Percentiles rank a stretch among this genome's conserved stretches.
Evolutionary conservation across 2,797 vertebrate species (phyloP).

Genomic region (Orestias chungarensis): DNA sequence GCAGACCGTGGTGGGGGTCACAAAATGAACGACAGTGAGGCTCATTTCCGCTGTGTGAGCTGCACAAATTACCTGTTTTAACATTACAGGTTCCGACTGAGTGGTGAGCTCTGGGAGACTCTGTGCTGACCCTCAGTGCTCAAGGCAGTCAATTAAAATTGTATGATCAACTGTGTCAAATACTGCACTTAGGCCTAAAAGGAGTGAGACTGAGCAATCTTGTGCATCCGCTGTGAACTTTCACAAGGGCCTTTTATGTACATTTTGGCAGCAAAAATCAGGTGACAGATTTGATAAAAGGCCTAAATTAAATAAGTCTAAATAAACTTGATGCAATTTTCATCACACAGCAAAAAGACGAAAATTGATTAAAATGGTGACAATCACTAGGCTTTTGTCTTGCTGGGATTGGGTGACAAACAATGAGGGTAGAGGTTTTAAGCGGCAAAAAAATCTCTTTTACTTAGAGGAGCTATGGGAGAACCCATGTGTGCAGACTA

Average conservation of each 20-base stretch:
- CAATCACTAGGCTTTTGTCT: constrained; percentile 18
- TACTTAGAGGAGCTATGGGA: constrained; percentile 60
- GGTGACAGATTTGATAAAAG: neutral
- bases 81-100: constrained; percentile 21
- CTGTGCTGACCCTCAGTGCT: constrained; percentile 41
- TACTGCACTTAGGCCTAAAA: constrained; percentile 50
- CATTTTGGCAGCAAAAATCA: neutral
- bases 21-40: constrained; percentile 1
- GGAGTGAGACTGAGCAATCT: constrained; percentile 39
- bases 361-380: neutral
- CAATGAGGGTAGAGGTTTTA: constrained; percentile 34
- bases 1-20: neutral
- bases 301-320: neutral
- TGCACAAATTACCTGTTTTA: constrained; percentile 23
- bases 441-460: constrained; percentile 55
- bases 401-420: constrained; percentile 32
- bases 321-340: neutral
- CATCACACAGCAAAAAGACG: neutral
- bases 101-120: constrained; percentile 8
- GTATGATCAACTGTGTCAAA: constrained; percentile 65
- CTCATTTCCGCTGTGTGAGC: constrained; percentile 3
- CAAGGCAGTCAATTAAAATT: constrained; percentile 64
- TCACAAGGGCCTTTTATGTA: constrained; percentile 5
- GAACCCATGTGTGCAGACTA: constrained; percentile 33
- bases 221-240: constrained; percentile 38